Conservation (phyloP, 2,888 invertebrate genomes). For the Andrena bucephala region DNA sequence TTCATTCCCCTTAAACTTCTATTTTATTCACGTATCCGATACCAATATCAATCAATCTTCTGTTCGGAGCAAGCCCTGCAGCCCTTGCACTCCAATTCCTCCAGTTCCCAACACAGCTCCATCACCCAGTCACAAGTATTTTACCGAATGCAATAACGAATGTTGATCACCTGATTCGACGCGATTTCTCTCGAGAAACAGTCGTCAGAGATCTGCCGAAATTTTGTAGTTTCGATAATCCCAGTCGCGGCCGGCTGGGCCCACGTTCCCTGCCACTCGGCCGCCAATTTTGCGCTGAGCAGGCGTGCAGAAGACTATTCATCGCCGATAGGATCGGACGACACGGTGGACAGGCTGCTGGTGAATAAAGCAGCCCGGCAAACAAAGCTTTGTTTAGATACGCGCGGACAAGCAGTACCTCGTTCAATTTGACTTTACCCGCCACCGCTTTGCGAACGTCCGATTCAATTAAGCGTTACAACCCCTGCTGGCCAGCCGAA, state of each 20-base stretch:
- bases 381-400: conserved; percentile 47
- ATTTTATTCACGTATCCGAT: too few species aligned
- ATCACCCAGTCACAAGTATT: too few species aligned
- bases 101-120: too few species aligned
- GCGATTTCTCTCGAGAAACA: too few species aligned
- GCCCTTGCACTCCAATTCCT: too few species aligned
- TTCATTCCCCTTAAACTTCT: too few species aligned
- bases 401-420: conserved; percentile 36
- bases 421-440: conserved; percentile 40
- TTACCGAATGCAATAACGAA: too few species aligned
- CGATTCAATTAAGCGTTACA: conserved; percentile 45
- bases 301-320: neutral
- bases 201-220: too few species aligned
- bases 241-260: neutral
- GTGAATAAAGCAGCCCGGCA: conserved; percentile 15
- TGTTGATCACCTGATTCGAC: too few species aligned
- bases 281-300: neutral
- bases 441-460: conserved; percentile 30
- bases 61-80: too few species aligned
- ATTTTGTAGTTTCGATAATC: too few species aligned
- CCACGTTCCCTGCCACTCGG: neutral
- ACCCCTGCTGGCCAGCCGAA: neutral
- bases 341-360: conserved; percentile 7
- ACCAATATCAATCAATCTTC: too few species aligned
- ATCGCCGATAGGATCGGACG: neutral